Percentiles rank a stretch among this genome's conserved stretches.
phyloP scores from a whole-genome alignment of 2,113 vertebrate genomes.

The Hypomesus transpacificus region DNA sequence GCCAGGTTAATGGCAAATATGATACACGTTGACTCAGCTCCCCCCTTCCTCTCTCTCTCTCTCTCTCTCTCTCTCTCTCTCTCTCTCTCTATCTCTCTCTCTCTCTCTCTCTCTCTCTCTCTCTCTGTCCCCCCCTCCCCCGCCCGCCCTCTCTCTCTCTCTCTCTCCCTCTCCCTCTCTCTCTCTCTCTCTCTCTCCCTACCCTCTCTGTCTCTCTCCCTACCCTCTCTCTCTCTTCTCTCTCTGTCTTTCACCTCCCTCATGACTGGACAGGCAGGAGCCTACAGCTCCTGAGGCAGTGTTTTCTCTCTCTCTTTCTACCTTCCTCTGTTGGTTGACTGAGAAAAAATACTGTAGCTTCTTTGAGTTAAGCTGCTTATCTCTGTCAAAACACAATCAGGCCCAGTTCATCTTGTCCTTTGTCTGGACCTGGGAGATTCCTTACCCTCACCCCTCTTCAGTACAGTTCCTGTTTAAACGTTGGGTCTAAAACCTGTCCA shows the following conservation, averaged over 20 bases:
- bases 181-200: conserved; percentile 5
- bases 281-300: neutral
- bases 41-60: conserved; percentile 32
- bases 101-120: conserved; percentile 34
- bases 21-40: conserved; percentile 39
- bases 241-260: neutral
- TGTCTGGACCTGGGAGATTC: conserved; percentile 56
- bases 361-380: conserved; percentile 66
- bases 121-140: too few relatives aligned
- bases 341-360: conserved; percentile 57
- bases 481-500: conserved; percentile 45
- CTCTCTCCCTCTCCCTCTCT: neutral
- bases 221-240: neutral
- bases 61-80: conserved; percentile 37
- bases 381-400: conserved; percentile 57
- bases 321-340: conserved; percentile 54
- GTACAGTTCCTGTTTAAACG: conserved; percentile 61
- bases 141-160: conserved; percentile 36
- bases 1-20: conserved; percentile 57
- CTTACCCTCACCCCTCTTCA: conserved; percentile 10
- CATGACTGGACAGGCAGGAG: neutral
- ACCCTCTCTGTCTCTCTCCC: neutral
- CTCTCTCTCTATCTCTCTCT: too few relatives aligned
- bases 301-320: conserved; percentile 34
- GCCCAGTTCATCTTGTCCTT: conserved; percentile 65